A percentile compares a stretch with the other conserved stretches of the same genome.
Evolutionary conservation across 1,140 invertebrate species (phyloP).

Genomic region (Brachystomella parvula): DNA sequence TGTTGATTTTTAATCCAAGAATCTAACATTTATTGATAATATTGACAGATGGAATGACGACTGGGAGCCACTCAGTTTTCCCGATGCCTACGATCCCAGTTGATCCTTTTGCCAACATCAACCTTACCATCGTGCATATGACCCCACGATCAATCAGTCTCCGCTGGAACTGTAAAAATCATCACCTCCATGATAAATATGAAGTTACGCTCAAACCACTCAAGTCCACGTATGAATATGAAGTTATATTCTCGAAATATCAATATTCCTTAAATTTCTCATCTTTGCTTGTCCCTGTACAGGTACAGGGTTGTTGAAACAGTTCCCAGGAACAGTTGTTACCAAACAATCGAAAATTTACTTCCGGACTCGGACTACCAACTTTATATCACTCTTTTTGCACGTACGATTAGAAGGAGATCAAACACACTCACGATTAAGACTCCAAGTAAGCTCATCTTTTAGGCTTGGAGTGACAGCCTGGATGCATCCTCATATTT

Average conservation of each 20-base stretch:
- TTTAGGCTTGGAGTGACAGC: neutral
- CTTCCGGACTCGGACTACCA: conserved; percentile 78
- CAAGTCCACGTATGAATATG: conserved; percentile 20
- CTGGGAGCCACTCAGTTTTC: too few species aligned
- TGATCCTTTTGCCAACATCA: conserved; percentile 10
- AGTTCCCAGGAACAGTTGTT: conserved; percentile 33
- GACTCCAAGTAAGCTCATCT: conserved; percentile 65
- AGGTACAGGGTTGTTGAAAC: conserved; percentile 37
- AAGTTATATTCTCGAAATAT: neutral
- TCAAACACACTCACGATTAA: conserved; percentile 76
- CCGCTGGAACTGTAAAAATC: conserved; percentile 31
- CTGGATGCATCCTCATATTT: conserved; percentile 8
- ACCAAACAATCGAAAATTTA: conserved; percentile 47
- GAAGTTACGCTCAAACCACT: conserved; percentile 35
- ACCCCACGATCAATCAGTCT: conserved; percentile 28
- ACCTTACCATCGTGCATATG: conserved; percentile 31
- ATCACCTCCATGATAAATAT: conserved; percentile 26
- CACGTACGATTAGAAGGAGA: conserved; percentile 57
- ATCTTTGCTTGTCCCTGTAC: neutral
- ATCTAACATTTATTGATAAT: neutral
- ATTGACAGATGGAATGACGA: neutral
- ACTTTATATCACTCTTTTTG: conserved; percentile 68
- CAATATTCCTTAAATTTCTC: neutral
- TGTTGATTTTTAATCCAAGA: too few species aligned
- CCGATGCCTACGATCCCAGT: neutral